Percentiles rank a stretch among this genome's conserved stretches.
Conservation (phyloP, 2,888 invertebrate genomes). For the Cancer borealis region DNA sequence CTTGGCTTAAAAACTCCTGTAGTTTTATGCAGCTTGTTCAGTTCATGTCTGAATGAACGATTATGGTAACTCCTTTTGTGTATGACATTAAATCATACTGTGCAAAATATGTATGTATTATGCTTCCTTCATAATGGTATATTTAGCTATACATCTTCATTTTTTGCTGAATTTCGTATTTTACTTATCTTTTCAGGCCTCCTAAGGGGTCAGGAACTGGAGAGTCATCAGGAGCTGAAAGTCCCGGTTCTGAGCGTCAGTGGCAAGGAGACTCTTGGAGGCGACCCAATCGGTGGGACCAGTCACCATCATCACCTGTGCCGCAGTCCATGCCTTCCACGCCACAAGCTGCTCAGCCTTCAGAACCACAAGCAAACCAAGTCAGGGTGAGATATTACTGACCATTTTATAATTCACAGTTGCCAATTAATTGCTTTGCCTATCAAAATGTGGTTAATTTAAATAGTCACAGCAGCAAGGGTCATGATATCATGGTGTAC, state of each 20-base stretch:
- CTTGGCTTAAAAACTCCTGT: no score
- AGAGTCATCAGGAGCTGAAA: not conserved
- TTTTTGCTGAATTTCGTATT: not conserved
- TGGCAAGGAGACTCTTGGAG: conserved; percentile 36
- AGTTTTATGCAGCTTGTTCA: no score
- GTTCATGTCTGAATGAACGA: no score
- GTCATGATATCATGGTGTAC: not conserved
- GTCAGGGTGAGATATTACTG: conserved; percentile 47
- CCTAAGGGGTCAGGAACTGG: not conserved
- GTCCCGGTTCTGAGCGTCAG: conserved; percentile 16
- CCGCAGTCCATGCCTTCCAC: conserved; percentile 58
- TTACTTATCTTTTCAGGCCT: not conserved
- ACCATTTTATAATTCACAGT: not conserved
- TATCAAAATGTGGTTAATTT: not conserved
- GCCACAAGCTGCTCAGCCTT: conserved; percentile 8
- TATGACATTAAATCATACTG: no score
- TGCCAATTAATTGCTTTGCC: not conserved
- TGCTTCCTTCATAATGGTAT: not conserved
- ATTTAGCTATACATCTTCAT: not conserved
- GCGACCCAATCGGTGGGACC: conserved; percentile 20
- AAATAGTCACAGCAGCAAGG: not conserved
- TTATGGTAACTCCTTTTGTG: no score
- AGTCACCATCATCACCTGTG: conserved; percentile 39
- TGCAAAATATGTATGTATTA: not conserved
- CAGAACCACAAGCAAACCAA: conserved; percentile 52